Conservation (phyloP, 2,797 vertebrate genomes). For the Danio aesculapii region DNA sequence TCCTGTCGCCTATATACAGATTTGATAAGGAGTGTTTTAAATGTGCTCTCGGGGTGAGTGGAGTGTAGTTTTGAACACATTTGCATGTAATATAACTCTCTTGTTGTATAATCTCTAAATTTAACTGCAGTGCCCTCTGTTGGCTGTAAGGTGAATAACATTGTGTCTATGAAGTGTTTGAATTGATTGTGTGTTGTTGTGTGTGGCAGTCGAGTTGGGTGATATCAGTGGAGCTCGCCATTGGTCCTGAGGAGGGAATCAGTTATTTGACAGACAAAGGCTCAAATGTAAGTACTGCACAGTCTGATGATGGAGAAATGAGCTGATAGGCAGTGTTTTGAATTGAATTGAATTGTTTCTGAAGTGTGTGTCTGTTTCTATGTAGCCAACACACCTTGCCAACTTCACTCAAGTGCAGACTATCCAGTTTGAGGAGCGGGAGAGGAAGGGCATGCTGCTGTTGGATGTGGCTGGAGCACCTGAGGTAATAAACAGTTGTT, state of each 20-base stretch:
- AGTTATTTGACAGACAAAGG: constrained; percentile 99
- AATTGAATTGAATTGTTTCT: too few relatives aligned
- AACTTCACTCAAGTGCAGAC: constrained; percentile 97
- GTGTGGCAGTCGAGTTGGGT: constrained; percentile 93
- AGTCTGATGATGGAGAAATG: not conserved
- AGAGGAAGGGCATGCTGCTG: constrained; percentile 93
- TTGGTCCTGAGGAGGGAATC: constrained; percentile 98
- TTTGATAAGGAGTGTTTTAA: constrained; percentile 99
- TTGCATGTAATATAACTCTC: not conserved
- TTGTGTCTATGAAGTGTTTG: not conserved
- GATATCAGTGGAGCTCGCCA: constrained; percentile 96
- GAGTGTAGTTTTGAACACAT: not conserved
- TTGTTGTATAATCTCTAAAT: not conserved
- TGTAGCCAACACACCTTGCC: constrained; percentile 94
- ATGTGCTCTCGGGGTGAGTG: constrained; percentile 95
- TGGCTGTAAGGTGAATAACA: constrained; percentile 42
- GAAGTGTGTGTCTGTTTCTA: constrained; percentile 23
- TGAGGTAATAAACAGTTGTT: constrained; percentile 82
- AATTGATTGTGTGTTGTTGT: constrained; percentile 17
- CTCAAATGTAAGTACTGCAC: constrained; percentile 86
- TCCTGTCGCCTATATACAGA: constrained; percentile 93
- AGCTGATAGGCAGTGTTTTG: not conserved
- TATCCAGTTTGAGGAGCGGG: constrained; percentile 98
- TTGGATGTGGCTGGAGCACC: constrained; percentile 93
- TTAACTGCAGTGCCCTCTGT: constrained; percentile 54